phyloP scores from a whole-genome alignment of 2,797 vertebrate species.

The Rhynchotus rufescens region DNA sequence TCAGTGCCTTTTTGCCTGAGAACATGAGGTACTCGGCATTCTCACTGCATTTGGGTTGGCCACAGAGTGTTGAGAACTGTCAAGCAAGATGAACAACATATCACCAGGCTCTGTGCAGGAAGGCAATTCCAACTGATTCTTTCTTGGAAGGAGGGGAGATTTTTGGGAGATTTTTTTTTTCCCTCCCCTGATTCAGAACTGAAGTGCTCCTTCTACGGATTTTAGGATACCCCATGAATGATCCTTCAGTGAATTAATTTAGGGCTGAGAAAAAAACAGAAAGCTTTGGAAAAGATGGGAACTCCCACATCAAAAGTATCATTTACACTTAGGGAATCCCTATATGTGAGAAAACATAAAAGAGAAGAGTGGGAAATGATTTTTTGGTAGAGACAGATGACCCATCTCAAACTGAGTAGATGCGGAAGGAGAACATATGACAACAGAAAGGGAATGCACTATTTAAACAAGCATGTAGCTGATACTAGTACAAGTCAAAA shows the following conservation, averaged over 20 bases:
- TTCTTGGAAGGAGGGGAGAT: not conserved
- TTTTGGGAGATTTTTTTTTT: too few species aligned
- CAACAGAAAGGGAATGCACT: not conserved
- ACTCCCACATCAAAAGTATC: not conserved
- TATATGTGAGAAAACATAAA: not conserved
- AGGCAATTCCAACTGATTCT: not conserved
- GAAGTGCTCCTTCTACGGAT: not conserved
- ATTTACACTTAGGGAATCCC: not conserved
- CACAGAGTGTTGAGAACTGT: not conserved
- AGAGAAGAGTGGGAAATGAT: not conserved
- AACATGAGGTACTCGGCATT: not conserved
- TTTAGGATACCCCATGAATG: not conserved
- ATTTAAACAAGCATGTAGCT: not conserved
- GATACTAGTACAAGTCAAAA: not conserved
- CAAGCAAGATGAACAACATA: not conserved
- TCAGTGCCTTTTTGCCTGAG: constrained; percentile 2
- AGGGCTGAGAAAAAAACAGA: not conserved
- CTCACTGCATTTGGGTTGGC: not conserved
- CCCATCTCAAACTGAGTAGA: not conserved
- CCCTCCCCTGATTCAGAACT: not conserved
- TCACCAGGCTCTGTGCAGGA: not conserved
- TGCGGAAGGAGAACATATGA: not conserved
- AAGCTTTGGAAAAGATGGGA: not conserved
- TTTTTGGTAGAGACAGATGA: not conserved
- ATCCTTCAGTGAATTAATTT: not conserved